Conservation (phyloP, 1,140 invertebrate species). For the Lutraria rhynchaena region DNA sequence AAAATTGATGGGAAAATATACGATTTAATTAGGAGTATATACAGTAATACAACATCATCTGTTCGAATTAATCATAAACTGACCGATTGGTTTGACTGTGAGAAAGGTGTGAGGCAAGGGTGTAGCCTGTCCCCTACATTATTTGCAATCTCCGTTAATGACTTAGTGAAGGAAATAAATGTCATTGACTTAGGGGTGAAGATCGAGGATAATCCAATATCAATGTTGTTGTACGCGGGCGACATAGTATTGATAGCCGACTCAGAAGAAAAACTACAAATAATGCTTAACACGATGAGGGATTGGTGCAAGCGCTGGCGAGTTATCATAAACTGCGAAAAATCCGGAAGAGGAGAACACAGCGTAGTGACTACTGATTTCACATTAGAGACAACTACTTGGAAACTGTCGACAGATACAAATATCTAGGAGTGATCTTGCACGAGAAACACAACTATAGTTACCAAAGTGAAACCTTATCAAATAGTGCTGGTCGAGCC, state of each 20-base stretch:
- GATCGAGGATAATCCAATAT: constrained; percentile 21
- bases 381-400: constrained; percentile 13
- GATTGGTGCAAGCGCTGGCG: too few species aligned
- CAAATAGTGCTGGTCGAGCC: constrained; percentile 46
- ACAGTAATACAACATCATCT: constrained; percentile 12
- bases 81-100: constrained; percentile 35
- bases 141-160: constrained; percentile 44
- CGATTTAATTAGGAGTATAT: constrained; percentile 41
- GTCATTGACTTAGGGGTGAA: constrained; percentile 22
- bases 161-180: constrained; percentile 31
- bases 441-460: constrained; percentile 28
- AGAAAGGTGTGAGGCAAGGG: constrained; percentile 43
- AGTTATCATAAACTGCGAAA: too few species aligned
- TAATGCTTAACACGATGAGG: too few species aligned
- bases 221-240: too few species aligned
- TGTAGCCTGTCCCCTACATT: constrained; percentile 32
- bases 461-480: constrained; percentile 3
- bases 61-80: constrained; percentile 11
- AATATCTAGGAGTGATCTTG: constrained; percentile 31
- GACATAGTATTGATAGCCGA: too few species aligned
- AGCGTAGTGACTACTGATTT: too few species aligned
- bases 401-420: constrained; percentile 33
- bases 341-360: too few species aligned
- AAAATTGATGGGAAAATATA: constrained; percentile 29
- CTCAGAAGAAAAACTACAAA: too few species aligned